These are phyloP conservation scores for Quadriops clusia DNA, from an alignment of 2,888 invertebrate genomes.

Conservation along the genomic window DNA sequence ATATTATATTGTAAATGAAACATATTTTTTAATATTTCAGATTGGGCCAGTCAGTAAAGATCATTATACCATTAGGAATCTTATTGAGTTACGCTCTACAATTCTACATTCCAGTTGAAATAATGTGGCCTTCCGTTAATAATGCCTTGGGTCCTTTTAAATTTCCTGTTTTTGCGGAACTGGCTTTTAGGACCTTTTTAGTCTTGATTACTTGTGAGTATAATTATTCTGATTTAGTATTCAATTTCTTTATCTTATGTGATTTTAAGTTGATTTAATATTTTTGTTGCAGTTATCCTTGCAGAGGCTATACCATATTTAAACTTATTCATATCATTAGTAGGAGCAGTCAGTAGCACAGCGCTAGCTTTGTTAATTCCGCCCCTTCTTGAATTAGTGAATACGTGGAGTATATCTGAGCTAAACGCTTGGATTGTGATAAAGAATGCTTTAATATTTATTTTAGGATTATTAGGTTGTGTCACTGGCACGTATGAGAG, in stretches of 20 bases:
- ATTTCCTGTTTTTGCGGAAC: conserved; percentile 51
- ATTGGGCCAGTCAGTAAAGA: conserved; percentile 67
- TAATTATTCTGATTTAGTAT: not conserved
- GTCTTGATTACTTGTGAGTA: conserved; percentile 71
- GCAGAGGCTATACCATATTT: conserved; percentile 80
- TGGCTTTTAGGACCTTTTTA: conserved; percentile 55
- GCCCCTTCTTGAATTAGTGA: conserved; percentile 71
- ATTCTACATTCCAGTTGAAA: conserved; percentile 86
- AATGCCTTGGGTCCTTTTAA: conserved; percentile 43
- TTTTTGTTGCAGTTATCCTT: conserved; percentile 53
- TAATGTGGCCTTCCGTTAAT: conserved; percentile 68
- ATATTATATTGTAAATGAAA: conserved; percentile 1
- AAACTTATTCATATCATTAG: conserved; percentile 78
- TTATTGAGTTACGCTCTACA: conserved; percentile 86
- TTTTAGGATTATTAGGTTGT: conserved; percentile 58
- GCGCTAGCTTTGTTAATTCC: conserved; percentile 81
- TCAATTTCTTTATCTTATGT: conserved; percentile 5
- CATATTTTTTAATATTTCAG: conserved; percentile 40
- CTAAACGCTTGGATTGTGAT: conserved; percentile 37
- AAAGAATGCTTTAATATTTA: conserved; percentile 54
- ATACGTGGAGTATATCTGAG: conserved; percentile 48
- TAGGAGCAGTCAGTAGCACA: conserved; percentile 84
- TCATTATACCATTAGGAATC: conserved; percentile 77
- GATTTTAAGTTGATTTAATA: conserved; percentile 4
- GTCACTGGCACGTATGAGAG: conserved; percentile 66